These are phyloP conservation scores for Perccottus glenii DNA, from an alignment of 2,113 vertebrate species.

Conservation along the genomic window DNA sequence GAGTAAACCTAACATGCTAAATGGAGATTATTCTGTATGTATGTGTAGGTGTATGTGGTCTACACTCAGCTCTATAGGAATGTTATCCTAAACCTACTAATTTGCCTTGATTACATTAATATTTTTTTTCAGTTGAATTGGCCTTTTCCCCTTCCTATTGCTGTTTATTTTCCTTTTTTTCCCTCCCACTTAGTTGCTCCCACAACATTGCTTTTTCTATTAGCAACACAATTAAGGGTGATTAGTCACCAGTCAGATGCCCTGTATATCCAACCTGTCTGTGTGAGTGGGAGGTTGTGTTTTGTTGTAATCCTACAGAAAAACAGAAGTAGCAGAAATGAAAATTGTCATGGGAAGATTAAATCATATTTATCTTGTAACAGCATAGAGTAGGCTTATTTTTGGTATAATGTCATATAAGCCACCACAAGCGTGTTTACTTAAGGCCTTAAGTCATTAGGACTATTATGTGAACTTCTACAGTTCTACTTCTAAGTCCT, in stretches of 20 bases:
- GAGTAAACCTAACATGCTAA: too few relatives aligned
- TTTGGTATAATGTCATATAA: too few relatives aligned
- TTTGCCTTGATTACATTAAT: slow-evolving; percentile 82
- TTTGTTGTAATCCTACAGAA: slow-evolving; percentile 6
- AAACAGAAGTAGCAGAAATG: slow-evolving; percentile 11
- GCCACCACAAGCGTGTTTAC: not conserved
- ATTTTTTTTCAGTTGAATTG: slow-evolving; percentile 80
- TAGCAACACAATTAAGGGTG: slow-evolving; percentile 70
- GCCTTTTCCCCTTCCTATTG: slow-evolving; percentile 79
- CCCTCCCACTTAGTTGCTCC: slow-evolving; percentile 26
- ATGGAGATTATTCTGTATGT: too few relatives aligned
- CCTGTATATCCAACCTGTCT: slow-evolving; percentile 61
- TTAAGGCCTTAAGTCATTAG: not conserved
- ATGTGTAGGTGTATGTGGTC: too few relatives aligned
- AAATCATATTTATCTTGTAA: not conserved
- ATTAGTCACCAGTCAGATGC: slow-evolving; percentile 77
- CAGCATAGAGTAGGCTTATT: too few relatives aligned
- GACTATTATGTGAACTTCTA: not conserved
- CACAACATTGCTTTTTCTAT: slow-evolving; percentile 68
- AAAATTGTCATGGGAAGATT: not conserved
- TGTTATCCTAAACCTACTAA: slow-evolving; percentile 78
- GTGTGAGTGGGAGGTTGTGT: slow-evolving; percentile 5
- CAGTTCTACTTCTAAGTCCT: slow-evolving; percentile 1
- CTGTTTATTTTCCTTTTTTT: slow-evolving; percentile 71
- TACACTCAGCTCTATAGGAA: slow-evolving; percentile 66